Conservation (phyloP, 1,140 invertebrate genomes). For the Halyomorpha halys region DNA sequence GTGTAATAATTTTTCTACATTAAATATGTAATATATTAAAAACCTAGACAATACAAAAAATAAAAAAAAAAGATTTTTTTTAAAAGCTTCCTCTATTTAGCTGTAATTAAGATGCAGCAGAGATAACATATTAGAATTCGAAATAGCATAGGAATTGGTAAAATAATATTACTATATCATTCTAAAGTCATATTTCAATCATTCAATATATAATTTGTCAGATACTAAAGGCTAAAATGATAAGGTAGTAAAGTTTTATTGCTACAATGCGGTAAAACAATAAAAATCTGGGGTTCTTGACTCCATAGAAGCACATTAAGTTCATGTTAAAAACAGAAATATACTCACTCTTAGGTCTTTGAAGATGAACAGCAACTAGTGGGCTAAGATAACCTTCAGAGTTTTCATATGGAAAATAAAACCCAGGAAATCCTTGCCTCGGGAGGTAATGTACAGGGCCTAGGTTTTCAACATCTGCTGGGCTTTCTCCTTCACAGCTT, state of each 20-base stretch:
- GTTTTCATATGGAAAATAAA: constrained; percentile 37
- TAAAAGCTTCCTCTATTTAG: too few relatives aligned
- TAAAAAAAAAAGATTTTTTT: too few relatives aligned
- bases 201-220: not conserved
- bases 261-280: not conserved
- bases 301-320: too few relatives aligned
- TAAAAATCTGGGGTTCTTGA: too few relatives aligned
- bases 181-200: too few relatives aligned
- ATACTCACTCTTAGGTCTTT: constrained; percentile 34
- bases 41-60: too few relatives aligned
- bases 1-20: too few relatives aligned
- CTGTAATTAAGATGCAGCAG: too few relatives aligned
- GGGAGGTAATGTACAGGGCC: constrained; percentile 42
- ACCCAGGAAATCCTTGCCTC: constrained; percentile 36
- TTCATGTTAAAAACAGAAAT: not conserved
- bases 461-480: constrained; percentile 46
- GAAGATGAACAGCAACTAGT: constrained; percentile 46
- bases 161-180: too few relatives aligned
- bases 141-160: not conserved
- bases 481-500: constrained; percentile 45
- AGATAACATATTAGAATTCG: too few relatives aligned
- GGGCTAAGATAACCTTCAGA: constrained; percentile 45
- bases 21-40: too few relatives aligned
- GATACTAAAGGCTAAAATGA: not conserved
- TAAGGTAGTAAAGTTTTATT: not conserved